A percentile compares a stretch with the other conserved stretches of the same genome.
These are phyloP conservation scores for Lasioglossum marginatum DNA, from an alignment of 2,888 invertebrate genomes.

Conservation along the genomic window DNA sequence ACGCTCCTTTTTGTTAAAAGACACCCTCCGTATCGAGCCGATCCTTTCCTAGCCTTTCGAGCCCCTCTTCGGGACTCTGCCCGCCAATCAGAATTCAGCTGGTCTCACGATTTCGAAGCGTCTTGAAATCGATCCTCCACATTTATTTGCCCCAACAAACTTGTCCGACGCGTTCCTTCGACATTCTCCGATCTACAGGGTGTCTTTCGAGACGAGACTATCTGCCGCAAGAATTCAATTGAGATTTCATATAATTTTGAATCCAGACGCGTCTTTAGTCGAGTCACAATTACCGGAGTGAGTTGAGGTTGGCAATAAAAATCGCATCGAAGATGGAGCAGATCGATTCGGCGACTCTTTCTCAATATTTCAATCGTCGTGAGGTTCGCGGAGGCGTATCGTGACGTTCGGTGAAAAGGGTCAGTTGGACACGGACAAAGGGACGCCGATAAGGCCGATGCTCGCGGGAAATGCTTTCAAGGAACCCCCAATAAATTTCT, in stretches of 20 bases:
- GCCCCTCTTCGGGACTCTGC: constrained; percentile 4
- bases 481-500: constrained; percentile 52
- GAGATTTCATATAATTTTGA: neutral
- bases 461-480: constrained; percentile 39
- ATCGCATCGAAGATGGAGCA: neutral
- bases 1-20: constrained; percentile 54
- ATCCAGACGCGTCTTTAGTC: neutral
- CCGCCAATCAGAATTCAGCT: constrained; percentile 14
- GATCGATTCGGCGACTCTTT: neutral
- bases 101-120: constrained; percentile 19
- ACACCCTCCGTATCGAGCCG: constrained; percentile 38
- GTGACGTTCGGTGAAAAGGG: constrained; percentile 12
- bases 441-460: constrained; percentile 34
- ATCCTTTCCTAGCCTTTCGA: constrained; percentile 33
- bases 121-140: constrained; percentile 2
- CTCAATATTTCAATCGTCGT: neutral
- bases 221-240: neutral
- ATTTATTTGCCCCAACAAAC: constrained; percentile 1
- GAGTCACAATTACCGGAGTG: neutral
- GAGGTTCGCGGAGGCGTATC: neutral
- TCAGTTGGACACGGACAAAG: constrained; percentile 37
- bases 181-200: neutral
- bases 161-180: neutral
- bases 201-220: neutral
- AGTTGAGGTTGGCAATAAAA: neutral